Conservation (phyloP, 2,888 invertebrate genomes). For the Phytoseiulus persimilis region DNA sequence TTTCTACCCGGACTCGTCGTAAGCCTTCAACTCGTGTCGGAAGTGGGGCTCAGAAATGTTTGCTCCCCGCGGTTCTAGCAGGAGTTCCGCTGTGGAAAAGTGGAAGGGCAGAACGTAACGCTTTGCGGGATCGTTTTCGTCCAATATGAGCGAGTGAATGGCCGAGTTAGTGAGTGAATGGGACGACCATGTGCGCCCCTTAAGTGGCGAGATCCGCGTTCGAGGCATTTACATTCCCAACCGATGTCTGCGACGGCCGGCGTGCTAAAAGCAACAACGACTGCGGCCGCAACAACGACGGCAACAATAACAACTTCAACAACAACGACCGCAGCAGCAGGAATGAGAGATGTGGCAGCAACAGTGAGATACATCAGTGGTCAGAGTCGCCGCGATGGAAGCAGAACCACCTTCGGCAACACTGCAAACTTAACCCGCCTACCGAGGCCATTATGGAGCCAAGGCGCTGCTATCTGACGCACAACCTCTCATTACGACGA, state of each 20-base stretch:
- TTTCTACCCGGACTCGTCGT: not conserved
- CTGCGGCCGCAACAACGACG: not conserved
- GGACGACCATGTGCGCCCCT: not conserved
- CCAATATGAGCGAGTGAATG: not conserved
- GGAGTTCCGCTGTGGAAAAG: not conserved
- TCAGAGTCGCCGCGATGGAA: not conserved
- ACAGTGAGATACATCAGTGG: not conserved
- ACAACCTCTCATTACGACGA: not conserved
- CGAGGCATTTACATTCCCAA: not conserved
- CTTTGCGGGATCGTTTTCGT: not conserved
- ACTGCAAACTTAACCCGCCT: not conserved
- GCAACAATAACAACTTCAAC: not conserved
- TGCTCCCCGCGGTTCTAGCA: too few species aligned
- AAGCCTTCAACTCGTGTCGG: too few species aligned
- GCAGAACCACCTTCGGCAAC: not conserved
- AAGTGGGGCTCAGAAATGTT: too few species aligned
- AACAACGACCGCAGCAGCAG: too few species aligned
- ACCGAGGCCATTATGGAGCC: conserved; percentile 5
- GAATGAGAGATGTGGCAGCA: not conserved
- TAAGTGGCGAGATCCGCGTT: not conserved
- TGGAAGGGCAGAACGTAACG: not conserved
- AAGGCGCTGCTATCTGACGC: not conserved
- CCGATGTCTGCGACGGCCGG: not conserved
- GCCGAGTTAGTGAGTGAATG: not conserved
- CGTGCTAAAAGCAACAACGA: not conserved